phyloP scores from a whole-genome alignment of 2,888 invertebrate species.

The Cephus pulcher region DNA sequence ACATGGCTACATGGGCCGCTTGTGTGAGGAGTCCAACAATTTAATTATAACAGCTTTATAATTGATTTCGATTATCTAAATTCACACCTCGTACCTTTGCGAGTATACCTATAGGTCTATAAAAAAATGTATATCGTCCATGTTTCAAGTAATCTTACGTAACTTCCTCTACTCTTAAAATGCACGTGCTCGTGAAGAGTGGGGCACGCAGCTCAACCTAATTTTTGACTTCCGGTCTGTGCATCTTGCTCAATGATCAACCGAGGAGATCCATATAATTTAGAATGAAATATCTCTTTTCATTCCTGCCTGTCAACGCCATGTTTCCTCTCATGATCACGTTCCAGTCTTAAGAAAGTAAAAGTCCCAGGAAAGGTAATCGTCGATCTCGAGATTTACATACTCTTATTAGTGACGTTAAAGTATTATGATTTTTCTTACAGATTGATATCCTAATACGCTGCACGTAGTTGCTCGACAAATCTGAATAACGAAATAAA shows the following conservation, averaged over 20 bases:
- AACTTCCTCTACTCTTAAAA: background rate
- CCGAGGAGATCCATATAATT: background rate
- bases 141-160: background rate
- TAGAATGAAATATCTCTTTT: background rate
- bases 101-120: too few species aligned
- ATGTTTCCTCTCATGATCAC: background rate
- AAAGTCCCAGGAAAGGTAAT: background rate
- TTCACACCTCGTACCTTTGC: too few species aligned
- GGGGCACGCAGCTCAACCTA: background rate
- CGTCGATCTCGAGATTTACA: background rate
- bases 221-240: background rate
- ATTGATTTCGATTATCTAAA: too few species aligned
- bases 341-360: background rate
- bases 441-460: background rate
- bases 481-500: background rate
- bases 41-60: too few species aligned
- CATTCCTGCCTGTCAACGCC: background rate
- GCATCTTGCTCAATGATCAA: background rate
- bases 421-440: background rate
- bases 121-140: too few species aligned
- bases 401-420: background rate
- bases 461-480: background rate
- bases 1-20: too few species aligned
- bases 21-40: too few species aligned
- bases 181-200: background rate